phyloP scores from a whole-genome alignment of 2,888 invertebrate genomes.

The Nephrotoma flavescens region DNA sequence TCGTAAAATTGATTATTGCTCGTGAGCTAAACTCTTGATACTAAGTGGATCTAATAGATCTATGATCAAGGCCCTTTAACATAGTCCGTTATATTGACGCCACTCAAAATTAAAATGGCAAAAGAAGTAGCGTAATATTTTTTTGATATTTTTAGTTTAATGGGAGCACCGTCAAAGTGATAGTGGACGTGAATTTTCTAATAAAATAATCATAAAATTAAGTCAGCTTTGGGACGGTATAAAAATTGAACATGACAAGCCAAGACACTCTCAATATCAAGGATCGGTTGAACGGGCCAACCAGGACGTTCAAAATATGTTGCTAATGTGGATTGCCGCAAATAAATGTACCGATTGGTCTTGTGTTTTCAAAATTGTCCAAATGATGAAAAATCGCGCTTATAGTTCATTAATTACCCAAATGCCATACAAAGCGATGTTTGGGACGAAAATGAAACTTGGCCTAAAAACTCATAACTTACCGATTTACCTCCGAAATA shows the following conservation, averaged over 20 bases:
- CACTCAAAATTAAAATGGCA: not conserved
- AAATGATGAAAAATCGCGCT: not conserved
- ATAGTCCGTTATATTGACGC: not conserved
- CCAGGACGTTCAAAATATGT: too few species aligned
- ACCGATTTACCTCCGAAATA: too few species aligned
- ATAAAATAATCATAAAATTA: conserved; percentile 11
- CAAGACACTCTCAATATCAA: conserved; percentile 20
- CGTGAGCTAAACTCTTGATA: too few species aligned
- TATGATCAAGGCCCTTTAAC: not conserved
- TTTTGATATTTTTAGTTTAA: conserved; percentile 13
- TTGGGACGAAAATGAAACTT: not conserved
- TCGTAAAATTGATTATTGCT: too few species aligned
- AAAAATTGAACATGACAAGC: conserved; percentile 27
- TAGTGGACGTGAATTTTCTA: conserved; percentile 15
- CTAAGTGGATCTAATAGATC: too few species aligned
- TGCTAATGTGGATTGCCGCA: too few species aligned
- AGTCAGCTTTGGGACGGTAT: conserved; percentile 17
- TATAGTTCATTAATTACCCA: not conserved
- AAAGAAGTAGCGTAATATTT: conserved; percentile 1
- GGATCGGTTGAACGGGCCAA: conserved; percentile 20
- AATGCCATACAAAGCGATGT: not conserved
- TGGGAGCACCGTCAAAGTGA: conserved; percentile 14
- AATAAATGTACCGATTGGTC: too few species aligned
- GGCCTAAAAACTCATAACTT: too few species aligned
- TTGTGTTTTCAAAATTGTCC: not conserved